Base-by-base conservation (phyloP, 2,888 invertebrate species). In the Hermodice carunculata region DNA sequence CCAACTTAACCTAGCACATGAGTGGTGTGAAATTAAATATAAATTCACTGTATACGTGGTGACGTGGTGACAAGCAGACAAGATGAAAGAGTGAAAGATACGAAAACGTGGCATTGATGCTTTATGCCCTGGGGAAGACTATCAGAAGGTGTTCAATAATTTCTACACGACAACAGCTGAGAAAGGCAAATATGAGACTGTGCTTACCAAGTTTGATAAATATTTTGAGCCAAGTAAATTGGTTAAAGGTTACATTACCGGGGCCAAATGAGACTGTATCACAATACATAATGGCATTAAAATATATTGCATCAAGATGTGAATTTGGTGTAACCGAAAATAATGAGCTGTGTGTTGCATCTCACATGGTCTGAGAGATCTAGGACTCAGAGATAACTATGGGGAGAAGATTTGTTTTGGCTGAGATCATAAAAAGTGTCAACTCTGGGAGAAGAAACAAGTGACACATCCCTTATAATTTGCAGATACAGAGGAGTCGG, bases 161-260 rank as follows among this genome's bases (percentile, higher is more conserved):
- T 6, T 14, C 22, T 22, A 14, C 6, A 8, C 19, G 17, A 22
- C 11, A 44, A 22, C 11, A n/a, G 46, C 46, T n/a, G 46, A 37
- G 17, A 54, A 48, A 48, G 42, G 46, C 17, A 43, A 54, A 11
- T 54, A n/a, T 37, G 56, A 37, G 6, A 43, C 17, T n/a, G 57
- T 57, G 17, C 48, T 19, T 5, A 8, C 5, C 4, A 8, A 17
- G 11, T 48, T 57, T 24, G 19, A 57, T 26, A n/a, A 28, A 4
- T 57, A 57, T 31, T 57, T 57, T 29, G 57, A 57, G 46, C 57
- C 57, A n/a, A 57, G 48, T 22, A 57, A 57, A 28, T 31, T 48
- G 28, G 19, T 31, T 17, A 57, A 57, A 11, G 19, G 6, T 44
- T 57, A 48, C 19, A 46, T 57, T 6, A 57, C 46, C 11, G 19